A percentile compares a stretch with the other conserved stretches of the same genome.
Evolutionary conservation across 2,113 vertebrate genomes (phyloP).

Genomic region (Prionailurus viverrinus): DNA sequence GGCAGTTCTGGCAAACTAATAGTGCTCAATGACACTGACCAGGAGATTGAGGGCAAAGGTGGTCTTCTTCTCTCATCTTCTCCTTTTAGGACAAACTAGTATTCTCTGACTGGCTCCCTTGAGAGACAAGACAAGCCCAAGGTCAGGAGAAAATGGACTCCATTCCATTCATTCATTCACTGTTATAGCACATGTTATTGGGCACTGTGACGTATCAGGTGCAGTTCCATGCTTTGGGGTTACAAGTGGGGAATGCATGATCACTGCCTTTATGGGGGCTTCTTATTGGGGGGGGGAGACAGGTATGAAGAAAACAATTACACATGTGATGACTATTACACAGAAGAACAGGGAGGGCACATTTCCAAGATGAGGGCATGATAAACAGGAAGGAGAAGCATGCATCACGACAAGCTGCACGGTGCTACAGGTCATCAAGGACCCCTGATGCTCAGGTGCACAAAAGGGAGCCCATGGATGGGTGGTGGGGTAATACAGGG

Average conservation of each 20-base stretch:
- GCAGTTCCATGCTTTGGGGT: background rate
- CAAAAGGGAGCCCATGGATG: background rate
- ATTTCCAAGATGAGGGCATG: background rate
- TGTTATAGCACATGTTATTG: background rate
- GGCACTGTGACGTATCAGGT: background rate
- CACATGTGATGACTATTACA: accelerated
- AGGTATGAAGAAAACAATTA: background rate
- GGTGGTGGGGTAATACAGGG: background rate
- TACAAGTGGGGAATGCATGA: background rate
- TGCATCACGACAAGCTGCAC: background rate
- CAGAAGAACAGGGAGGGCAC: background rate
- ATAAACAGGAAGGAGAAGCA: background rate
- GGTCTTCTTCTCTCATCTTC: background rate
- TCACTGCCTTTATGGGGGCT: background rate
- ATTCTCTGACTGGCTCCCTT: background rate
- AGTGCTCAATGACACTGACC: background rate
- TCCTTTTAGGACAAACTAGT: background rate
- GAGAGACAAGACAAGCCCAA: background rate
- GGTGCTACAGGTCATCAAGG: background rate
- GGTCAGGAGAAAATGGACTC: background rate
- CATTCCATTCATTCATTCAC: background rate
- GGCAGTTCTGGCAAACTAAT: background rate
- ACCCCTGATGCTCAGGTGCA: background rate
- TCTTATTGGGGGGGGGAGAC: background rate
- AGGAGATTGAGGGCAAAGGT: background rate